Base-by-base conservation (phyloP, 37 sponge, comb jelly and placozoan genomes). In the Beroe ovata region DNA sequence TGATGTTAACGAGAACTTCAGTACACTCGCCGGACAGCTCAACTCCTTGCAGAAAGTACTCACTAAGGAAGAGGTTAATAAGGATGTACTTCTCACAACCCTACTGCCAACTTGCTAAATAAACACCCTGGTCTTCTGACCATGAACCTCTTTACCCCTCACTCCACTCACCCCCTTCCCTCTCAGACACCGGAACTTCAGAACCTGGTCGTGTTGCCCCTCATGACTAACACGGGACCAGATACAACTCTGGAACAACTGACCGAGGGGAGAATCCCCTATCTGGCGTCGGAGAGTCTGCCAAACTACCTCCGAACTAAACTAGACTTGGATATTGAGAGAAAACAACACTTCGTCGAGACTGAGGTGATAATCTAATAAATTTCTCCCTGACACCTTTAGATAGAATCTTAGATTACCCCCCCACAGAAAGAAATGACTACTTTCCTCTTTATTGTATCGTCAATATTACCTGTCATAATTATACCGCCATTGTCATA, bases 251-350 rank as follows among this genome's bases (percentile, higher is more conserved):
- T 77, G 47, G 84, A 77, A 36, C 84, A 77, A 36, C 84, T 77
- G 22, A 77, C 84, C 0, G 84, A 39, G 22, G 84, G 84, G 25
- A 8, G 84, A 19, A 77, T 77, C 21, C 84, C 84, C 23, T 77
- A n/a, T 54, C 41, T 77, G 54, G 54, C 84, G 8, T 54, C 35
- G 41, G 84, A 77, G 54, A 42, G 54, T 42, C 42, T 77, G n/a
- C 84, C 84, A n/a, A 77, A 77, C 84, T 77, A 77, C 84, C 54
- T 77, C 38, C 35, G 84, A 36, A 77, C 84, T 11, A 77, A 77
- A 41, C 84, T 77, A 14, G 84, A 77, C 28, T 54, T 42, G 54
- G 84, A 77, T 14, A 77, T 77, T 26, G 84, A 77, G 84, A 77
- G 33, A 29, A 42, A 77, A 28, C 36, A 77, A 77, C 84, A 77